Conservation (phyloP, 2,113 vertebrate genomes). For the Pagrus major region DNA sequence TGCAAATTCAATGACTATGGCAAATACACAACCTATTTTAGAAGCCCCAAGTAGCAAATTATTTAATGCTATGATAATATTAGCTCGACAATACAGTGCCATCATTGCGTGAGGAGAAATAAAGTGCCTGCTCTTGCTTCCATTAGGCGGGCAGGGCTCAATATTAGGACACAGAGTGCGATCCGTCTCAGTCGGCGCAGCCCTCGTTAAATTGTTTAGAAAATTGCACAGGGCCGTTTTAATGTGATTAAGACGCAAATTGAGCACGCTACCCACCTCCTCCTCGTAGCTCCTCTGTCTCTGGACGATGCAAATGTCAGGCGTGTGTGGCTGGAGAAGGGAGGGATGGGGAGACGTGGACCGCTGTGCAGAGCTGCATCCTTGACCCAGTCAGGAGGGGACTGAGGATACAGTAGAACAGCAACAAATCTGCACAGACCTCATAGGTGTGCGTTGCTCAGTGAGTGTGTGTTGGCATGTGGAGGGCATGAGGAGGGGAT, state of each 20-base stretch:
- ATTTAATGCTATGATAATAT: constrained; percentile 19
- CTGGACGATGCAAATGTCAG: constrained; percentile 55
- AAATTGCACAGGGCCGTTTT: constrained; percentile 66
- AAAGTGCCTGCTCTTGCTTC: constrained; percentile 47
- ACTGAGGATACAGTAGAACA: constrained; percentile 6
- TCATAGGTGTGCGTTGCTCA: constrained; percentile 1
- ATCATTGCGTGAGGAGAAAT: constrained; percentile 26
- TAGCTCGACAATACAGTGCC: constrained; percentile 19
- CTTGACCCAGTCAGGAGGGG: constrained; percentile 30
- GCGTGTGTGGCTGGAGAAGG: constrained; percentile 22
- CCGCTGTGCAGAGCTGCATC: constrained; percentile 17
- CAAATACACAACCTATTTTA: constrained; percentile 9
- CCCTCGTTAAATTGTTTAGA: constrained; percentile 66
- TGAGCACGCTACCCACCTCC: constrained; percentile 51
- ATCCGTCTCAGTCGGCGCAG: constrained; percentile 50
- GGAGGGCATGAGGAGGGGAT: neutral
- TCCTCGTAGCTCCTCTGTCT: constrained; percentile 26
- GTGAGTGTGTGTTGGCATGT: neutral
- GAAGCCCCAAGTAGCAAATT: constrained; percentile 3
- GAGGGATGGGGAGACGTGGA: constrained; percentile 6
- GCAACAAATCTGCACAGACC: neutral
- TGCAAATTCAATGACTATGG: constrained; percentile 1
- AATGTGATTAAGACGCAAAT: constrained; percentile 70
- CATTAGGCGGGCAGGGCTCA: constrained; percentile 45
- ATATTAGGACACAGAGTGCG: constrained; percentile 51